Evolutionary conservation across 2,113 vertebrate genomes (phyloP), one percentile per base, ranked within the genome.

Genomic region (Nothoprocta perdicaria): DNA sequence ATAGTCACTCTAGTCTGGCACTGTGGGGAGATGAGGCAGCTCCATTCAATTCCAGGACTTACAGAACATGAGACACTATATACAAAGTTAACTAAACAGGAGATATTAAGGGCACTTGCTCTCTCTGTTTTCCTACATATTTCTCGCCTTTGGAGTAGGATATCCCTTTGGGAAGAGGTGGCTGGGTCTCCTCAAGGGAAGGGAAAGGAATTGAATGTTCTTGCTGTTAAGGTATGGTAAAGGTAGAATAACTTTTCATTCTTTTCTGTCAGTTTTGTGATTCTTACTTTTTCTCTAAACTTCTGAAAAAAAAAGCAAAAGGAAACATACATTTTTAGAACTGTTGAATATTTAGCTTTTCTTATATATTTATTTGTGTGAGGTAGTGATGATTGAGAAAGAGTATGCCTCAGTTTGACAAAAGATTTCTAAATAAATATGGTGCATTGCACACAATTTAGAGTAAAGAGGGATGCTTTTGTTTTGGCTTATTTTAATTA

Each of bases 331-430:
- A 31, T 38, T 86, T 86, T 16, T 78, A 53, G 38, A 60, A 31
- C 31, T 88, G 8, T 0, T 53, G 27, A 60, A 45, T 57, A 15
- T 75, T 92, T 89, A 27, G 48, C 7, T 85, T 79, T 3, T 33
- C 65, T 87, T 79, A 13, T 53, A 68, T 84, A 14, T 88, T 92
- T 84, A 67, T 60, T 33, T 3, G 0, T 29, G 24, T 72, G 8
- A 35, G 4, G 11, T 80, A 83, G 21, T 72, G 41, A 55, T 57
- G 84, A 41, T 33, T 50, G 85, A 91, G 17, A 77, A 52, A 74
- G 86, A 17, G 18, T 55, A 83, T 88, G 21, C 46, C 92, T 81
- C n/a, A n/a, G 45, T 80, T 78, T 92, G 77, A 66, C 27, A 81
- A 74, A 74, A 46, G 12, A 46, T 61, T 80, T 46, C 38, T 31